A percentile compares a stretch with the other conserved stretches of the same genome.
These are phyloP conservation scores for Propithecus perrieri DNA, from an alignment of 2,797 vertebrate genomes.

Conservation along the genomic window DNA sequence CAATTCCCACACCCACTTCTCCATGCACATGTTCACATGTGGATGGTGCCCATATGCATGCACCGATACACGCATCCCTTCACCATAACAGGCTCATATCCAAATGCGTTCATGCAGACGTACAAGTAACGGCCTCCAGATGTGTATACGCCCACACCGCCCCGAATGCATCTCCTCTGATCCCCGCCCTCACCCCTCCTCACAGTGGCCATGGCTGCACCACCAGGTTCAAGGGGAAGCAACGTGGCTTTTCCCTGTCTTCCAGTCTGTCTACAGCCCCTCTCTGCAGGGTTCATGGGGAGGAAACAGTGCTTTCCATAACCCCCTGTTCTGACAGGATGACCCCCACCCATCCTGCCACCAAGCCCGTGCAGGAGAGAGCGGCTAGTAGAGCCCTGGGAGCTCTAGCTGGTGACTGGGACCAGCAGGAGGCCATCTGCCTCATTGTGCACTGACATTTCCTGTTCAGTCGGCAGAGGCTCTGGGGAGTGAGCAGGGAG, in stretches of 20 bases:
- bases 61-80: not conserved
- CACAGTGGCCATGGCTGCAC: not conserved
- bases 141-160: no score
- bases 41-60: accelerated
- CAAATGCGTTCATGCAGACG: not conserved
- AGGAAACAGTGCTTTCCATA: conserved; percentile 73
- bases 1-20: not conserved
- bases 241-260: not conserved
- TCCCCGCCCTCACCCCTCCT: not conserved
- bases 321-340: not conserved
- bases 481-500: not conserved
- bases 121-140: not conserved
- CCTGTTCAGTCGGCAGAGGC: accelerated
- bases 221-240: not conserved
- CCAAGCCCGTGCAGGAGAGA: accelerated
- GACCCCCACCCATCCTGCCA: not conserved
- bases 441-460: conserved; percentile 88
- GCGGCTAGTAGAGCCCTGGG: not conserved
- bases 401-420: not conserved
- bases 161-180: not conserved
- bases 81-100: not conserved
- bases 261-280: not conserved
- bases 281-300: not conserved
- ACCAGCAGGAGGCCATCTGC: conserved; percentile 78
- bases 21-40: accelerated